Base-by-base conservation (phyloP, 2,888 invertebrate genomes). In the Pherbina coryleti region DNA sequence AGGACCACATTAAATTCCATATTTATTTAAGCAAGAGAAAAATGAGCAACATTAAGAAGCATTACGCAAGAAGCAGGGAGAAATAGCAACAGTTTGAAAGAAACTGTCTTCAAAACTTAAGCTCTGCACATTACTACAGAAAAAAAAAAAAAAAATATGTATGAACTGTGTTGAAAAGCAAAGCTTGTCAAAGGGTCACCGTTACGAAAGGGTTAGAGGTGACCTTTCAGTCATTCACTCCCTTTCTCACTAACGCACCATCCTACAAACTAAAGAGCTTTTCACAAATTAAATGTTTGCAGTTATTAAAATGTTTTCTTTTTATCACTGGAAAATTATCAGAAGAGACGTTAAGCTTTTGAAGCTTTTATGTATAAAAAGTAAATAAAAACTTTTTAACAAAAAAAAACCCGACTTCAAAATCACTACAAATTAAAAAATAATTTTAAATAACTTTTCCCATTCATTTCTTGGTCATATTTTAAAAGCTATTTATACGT, bases 251-350 rank as follows among this genome's bases (percentile, higher is more conserved):
- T 44, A 1, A 44, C 44, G 44, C 44, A 44, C 11, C 14, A 44
- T 3, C 11, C 44, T 2, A 44, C 44, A 44, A 44, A 44, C 44
- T 44, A 44, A 44, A 44, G 44, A 55, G 55, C 80, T 80, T 82
- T 81, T 78, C 78, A n/a, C 55, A 80, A 81, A 81, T 82, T 81
- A 81, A 82, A 81, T 81, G 74, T 80, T 82, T 81, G 76, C 79
- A 81, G 72, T 79, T 79, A 81, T 82, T 81, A 81, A 81, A 79
- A 73, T 79, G 79, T 72, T 78, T 66, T 73, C 78, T 77, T 79
- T 78, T 75, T 69, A 79, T 77, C 77, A 67, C 37, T 49, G 79
- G 53, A 72, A 80, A 81, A 76, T 79, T 79, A 79, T 73, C 79
- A 73, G 78, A 78, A 62, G 69, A 49, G 49, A 72, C 77, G 57